phyloP scores from a whole-genome alignment of 2,797 vertebrate species.

The Alcedo atthis region DNA sequence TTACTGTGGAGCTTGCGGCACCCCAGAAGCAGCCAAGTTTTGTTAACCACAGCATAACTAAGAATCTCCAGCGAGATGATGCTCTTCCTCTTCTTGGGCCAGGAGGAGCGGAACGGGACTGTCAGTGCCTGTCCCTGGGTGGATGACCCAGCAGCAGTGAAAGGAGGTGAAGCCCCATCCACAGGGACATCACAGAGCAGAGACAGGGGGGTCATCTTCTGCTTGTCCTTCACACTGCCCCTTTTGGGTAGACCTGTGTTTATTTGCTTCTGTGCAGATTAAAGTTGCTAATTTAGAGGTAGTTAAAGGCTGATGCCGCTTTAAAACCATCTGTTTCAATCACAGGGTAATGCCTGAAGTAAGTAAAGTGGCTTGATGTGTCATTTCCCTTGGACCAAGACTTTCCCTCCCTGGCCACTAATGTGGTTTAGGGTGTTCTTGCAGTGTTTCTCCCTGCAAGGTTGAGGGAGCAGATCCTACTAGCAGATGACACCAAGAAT shows the following conservation, averaged over 20 bases:
- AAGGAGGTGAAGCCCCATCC: background rate
- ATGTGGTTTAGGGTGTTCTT: background rate
- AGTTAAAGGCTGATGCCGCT: background rate
- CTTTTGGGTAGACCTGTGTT: background rate
- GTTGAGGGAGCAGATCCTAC: background rate
- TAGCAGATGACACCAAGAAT: fast-evolving
- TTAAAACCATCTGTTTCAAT: background rate
- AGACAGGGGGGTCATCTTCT: background rate
- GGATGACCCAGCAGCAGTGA: background rate
- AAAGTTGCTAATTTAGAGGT: background rate
- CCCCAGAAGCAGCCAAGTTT: background rate
- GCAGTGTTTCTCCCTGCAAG: background rate
- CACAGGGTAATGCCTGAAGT: background rate
- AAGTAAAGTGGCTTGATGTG: background rate
- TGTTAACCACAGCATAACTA: background rate
- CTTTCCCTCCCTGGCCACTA: background rate
- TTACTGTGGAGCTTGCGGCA: background rate
- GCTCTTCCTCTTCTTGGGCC: background rate
- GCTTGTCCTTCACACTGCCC: background rate
- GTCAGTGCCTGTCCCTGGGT: background rate
- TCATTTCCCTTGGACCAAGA: background rate
- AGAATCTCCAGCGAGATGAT: background rate
- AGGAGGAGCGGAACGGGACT: background rate
- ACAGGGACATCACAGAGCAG: background rate
- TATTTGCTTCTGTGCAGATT: background rate